Percentiles rank a stretch among this genome's conserved stretches.
Conservation (phyloP, 2,113 vertebrate genomes). For the Zapus hudsonius region DNA sequence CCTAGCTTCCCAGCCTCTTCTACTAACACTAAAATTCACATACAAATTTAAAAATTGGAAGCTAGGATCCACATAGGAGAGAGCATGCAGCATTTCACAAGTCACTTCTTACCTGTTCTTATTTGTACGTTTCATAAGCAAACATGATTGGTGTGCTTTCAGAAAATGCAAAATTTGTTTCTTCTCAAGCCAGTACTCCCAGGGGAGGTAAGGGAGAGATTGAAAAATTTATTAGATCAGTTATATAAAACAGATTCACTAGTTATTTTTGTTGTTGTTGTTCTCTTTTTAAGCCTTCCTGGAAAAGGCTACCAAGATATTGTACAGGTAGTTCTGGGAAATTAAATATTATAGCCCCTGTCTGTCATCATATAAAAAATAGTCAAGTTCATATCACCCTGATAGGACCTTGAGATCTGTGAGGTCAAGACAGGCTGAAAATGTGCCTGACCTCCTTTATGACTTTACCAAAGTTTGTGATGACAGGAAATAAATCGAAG, state of each 20-base stretch:
- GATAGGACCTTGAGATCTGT: slow-evolving; percentile 38
- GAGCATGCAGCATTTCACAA: background rate
- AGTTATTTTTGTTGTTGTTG: slow-evolving; percentile 3
- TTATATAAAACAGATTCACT: background rate
- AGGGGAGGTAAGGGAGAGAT: background rate
- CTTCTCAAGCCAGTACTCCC: background rate
- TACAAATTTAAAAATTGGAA: no score
- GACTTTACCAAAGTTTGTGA: slow-evolving; percentile 60
- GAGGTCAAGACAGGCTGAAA: slow-evolving; percentile 55
- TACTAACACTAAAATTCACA: no score
- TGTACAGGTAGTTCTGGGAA: background rate
- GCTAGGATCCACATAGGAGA: no score
- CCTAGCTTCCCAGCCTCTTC: no score
- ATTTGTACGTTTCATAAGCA: background rate
- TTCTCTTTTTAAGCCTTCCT: background rate
- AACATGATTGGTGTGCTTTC: background rate
- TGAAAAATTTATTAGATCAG: background rate
- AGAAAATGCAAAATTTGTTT: background rate
- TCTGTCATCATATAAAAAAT: slow-evolving; percentile 49
- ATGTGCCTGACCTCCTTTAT: slow-evolving; percentile 29
- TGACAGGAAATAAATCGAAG: slow-evolving; percentile 54
- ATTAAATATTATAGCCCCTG: slow-evolving; percentile 3
- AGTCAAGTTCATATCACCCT: slow-evolving; percentile 43
- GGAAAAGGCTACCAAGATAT: background rate
- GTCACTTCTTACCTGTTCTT: background rate